Evolutionary conservation across 2,888 invertebrate genomes (phyloP), one percentile per base, ranked within the genome.

Genomic region (Trisateles emortualis): DNA sequence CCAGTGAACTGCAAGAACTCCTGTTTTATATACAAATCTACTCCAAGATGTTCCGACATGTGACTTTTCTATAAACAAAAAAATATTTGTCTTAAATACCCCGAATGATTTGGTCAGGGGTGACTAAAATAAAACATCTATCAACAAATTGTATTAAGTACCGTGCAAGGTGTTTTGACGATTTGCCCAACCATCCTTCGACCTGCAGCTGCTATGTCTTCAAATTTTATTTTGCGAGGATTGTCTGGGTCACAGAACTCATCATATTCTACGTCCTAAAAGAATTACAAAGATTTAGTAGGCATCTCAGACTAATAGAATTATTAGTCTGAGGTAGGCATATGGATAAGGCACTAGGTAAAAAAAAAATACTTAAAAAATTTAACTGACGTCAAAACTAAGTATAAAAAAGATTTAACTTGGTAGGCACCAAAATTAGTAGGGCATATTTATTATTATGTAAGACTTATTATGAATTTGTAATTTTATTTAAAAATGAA

Each of bases 1-100:
- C 99, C 99, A 13, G 98, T 98, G 65, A 93, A 95, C 86, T 99
- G 98, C 24, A 97, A 93, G 81, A 97, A 98, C 84, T 99, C 99
- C 82, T 98, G 97, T 89, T 99, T 99, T 75, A 98, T 91, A 84
- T 95, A 99, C 59, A 99, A 87, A 46, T 98, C 96, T 95, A 98
- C 96, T 40, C 96, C 96, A 43, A 96, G 94, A 46, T 94, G 82
- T 6, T 95, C 94, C 0, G 97, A 97, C 84, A 98, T 84, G 91
- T 81, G 95, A 0, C 97, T 97, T 89, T 91, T 95, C 98, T 98
- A 83, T 33, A 71, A 74, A 63, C 40, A 41, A 58, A 68, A 78
- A 26, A 3, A 22, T 22, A 3, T 22, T 5, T 22, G 22, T 22
- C 22, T 22, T 5, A 22, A 5, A 22, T 5, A 5, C 2, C 22